Conservation (phyloP, 2,888 invertebrate species). For the Sphecodes monilicornis region DNA sequence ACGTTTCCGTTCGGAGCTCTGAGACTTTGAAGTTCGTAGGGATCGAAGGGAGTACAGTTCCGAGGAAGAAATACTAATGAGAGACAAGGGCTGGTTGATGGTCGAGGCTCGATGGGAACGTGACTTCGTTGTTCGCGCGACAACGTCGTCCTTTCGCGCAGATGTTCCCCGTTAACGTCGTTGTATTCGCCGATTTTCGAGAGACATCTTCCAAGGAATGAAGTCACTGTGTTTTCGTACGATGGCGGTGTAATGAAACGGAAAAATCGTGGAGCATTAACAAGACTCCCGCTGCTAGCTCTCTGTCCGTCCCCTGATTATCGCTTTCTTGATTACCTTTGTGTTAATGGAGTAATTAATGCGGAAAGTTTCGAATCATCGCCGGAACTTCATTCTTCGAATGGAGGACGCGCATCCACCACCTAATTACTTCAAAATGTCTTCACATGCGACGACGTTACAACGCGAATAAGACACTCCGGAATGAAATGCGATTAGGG, state of each 20-base stretch:
- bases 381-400: background rate
- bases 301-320: conserved; percentile 24
- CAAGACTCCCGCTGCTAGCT: background rate
- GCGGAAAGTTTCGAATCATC: conserved; percentile 28
- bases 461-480: background rate
- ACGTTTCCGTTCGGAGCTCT: background rate
- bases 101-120: background rate
- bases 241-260: background rate
- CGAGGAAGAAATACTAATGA: conserved; percentile 4
- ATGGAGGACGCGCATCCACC: conserved; percentile 5
- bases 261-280: conserved; percentile 12
- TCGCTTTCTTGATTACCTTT: conserved; percentile 33
- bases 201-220: background rate
- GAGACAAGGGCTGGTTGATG: background rate
- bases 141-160: background rate
- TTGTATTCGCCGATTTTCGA: background rate
- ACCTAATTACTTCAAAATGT: conserved; percentile 29
- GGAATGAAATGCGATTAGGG: background rate
- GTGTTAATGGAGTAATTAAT: conserved; percentile 43
- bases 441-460: conserved; percentile 26
- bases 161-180: background rate
- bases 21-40: background rate
- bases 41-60: background rate
- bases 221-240: background rate
- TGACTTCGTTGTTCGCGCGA: background rate